Evolutionary conservation across 2,113 vertebrate species (phyloP), one percentile per base, ranked within the genome.

Genomic region (Callospermophilus lateralis): DNA sequence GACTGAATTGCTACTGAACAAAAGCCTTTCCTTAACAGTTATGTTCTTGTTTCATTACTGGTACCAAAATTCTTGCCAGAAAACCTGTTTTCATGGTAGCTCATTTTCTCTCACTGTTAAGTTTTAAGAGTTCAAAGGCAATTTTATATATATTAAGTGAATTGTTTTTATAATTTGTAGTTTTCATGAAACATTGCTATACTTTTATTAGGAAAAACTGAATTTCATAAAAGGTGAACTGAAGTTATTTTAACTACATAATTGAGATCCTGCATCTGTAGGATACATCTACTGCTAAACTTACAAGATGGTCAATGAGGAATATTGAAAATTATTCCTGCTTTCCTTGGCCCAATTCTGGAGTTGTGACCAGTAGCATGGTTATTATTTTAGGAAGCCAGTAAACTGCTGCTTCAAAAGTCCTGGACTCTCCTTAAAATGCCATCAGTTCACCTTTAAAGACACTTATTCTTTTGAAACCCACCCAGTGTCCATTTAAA

Each of bases 1-100:
- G 99, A 99, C 97, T 99, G 98, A 99, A 96, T 74, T 92, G 93
- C 98, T 97, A 89, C 98, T 94, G 97, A 85, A 95, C 97, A 94
- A 90, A 93, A 95, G 55, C 87, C 93, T 97, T 96, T 92, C 81
- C 0, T 93, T 97, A 92, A 39, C 92, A 63, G 88, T 86, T 83
- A 37, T 42, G 34, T 97, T 96, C 96, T 94, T 83, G 48, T 97
- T 68, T 92, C 12, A 37, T 87, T 70, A 11, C 68, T 88, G 96
- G 93, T 90, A 81, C 97, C 97, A 85, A 85, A 72, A 90, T 79
- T 86, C 93, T 84, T 95, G 80, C 98, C 97, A 91, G 96, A 97
- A 81, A 96, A 91, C 97, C 97, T 89, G 8, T 63, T 70, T 94
- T 96, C 97, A 74, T 92, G 65, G 91, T 94, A 95, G 94, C 84